Base-by-base conservation (phyloP, 1,140 invertebrate genomes). In the Frieseomelitta varia region DNA sequence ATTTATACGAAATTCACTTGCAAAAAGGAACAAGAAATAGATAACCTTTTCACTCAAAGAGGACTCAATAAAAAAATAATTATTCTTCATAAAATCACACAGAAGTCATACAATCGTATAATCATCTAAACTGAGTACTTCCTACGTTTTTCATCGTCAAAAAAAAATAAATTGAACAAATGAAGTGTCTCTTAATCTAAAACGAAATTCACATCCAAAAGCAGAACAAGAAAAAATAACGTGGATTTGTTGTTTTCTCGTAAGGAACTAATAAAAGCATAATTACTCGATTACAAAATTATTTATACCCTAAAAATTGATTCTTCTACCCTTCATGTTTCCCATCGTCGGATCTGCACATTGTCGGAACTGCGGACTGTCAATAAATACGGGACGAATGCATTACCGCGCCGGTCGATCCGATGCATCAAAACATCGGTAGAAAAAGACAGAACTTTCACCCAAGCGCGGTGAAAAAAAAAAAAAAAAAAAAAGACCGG, bases 351-450 rank as follows among this genome's bases (percentile, higher is more conserved):
- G 68, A 47, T 71, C 12, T 47, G 24, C 3, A 51, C 6, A 24
- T 74, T 24, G 12, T 56, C 12, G 27, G 19, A n/a, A 11, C 19
- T 30, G 19, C 27, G 30, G 27, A 27, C 72, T 21, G 51, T 73
- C 72, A 21, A 30, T 73, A 55, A 55, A 55, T 21, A 21, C 19
- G 11, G 11, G 21, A 8, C 39, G 39, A 47, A 72, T 24, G 53
- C 56, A 58, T 75, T 80, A 27, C 21, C 19, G 24, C n/a, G 79
- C 34, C 74, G 53, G 58, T 65, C 47, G 15, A 69, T 87, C 87
- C 85, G 80, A 80, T 71, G 82, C 82, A 58, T 67, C 67, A 75
- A 75, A 84, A 68, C 80, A 67, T 24, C 34, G 14, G 8, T 68
- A 77, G 15, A 47, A 27, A 63, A 15, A 30, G 4, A 55, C 4